Evolutionary conservation across 2,797 vertebrate genomes (phyloP), one percentile per base, ranked within the genome.

Genomic region (Gila robusta): DNA sequence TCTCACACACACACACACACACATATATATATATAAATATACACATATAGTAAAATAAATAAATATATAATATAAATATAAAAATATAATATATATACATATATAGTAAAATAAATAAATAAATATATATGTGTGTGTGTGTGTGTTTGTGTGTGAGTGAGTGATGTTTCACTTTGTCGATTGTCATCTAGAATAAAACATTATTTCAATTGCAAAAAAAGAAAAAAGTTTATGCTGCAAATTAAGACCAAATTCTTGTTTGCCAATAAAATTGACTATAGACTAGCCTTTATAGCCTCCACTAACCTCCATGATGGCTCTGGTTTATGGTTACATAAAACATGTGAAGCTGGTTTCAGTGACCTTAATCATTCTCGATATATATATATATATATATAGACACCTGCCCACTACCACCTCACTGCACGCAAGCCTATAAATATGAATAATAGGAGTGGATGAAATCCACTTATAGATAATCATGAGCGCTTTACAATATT

Each of bases 311-410:
- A 37, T 6, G 28, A 35, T 47, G 41, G 56, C 21, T 73, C 41
- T 23, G 16, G 62, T 77, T 77, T 76, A 52, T 39, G 32, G 59
- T 49, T 67, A 54, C 44, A 56, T 56, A 56, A 70, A 56, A 41
- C 26, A 70, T 41, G 23, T 56, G 35, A 54, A 72, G 80, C 49
- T 12, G 21, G 39, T 64, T 64, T 5, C 49, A 73, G 69, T 83
- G 44, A 78, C 23, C 66, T 81, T 79, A 82, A 84, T 86, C 64
- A 84, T 70, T 70, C 73, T 19, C 4, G 47, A 41, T 32, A 32
- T 32, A 32, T 41, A 41, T 11, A 44, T 44, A 12, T 47, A 23
- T 5, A 59, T 17, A 62, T 5, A 64, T 0, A 64, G 0, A 11
- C 14, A 66, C 64, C 64, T 32, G 28, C 16, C 14, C 28, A 67